Conservation (phyloP, 2,888 invertebrate genomes). For the Eumacrocentrus americanus region DNA sequence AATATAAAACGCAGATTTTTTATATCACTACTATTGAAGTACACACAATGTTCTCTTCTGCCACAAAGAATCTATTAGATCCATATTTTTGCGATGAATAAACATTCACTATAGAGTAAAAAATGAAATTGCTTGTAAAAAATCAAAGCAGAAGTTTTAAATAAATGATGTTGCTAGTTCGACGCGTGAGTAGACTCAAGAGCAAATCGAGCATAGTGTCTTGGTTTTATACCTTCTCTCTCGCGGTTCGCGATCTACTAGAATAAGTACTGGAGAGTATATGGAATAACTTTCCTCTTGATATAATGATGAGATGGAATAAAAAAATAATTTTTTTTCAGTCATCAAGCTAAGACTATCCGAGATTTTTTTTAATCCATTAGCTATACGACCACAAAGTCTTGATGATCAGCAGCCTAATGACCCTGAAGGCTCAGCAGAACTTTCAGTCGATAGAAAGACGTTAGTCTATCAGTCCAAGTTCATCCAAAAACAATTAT, state of each 20-base stretch:
- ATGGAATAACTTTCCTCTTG: conserved; percentile 27
- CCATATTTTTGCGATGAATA: not conserved
- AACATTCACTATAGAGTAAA: not conserved
- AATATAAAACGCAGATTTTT: no score
- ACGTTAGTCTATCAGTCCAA: not conserved
- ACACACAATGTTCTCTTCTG: not conserved
- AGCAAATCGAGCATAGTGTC: conserved; percentile 29
- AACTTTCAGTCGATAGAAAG: not conserved
- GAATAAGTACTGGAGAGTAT: conserved; percentile 27
- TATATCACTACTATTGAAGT: not conserved
- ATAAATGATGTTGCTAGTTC: not conserved
- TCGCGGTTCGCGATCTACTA: conserved; percentile 13
- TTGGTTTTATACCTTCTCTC: conserved; percentile 47
- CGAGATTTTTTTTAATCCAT: no score
- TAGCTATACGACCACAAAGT: no score
- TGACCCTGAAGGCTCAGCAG: not conserved
- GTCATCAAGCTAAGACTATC: not conserved
- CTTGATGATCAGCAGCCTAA: no score
- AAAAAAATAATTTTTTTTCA: not conserved
- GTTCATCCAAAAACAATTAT: not conserved
- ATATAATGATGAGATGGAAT: not conserved
- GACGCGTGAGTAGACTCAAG: conserved; percentile 26
- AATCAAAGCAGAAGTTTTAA: not conserved
- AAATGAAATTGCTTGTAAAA: not conserved
- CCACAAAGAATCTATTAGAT: not conserved